Conservation (phyloP, 2,113 vertebrate species). For the Erythrolamprus reginae region DNA sequence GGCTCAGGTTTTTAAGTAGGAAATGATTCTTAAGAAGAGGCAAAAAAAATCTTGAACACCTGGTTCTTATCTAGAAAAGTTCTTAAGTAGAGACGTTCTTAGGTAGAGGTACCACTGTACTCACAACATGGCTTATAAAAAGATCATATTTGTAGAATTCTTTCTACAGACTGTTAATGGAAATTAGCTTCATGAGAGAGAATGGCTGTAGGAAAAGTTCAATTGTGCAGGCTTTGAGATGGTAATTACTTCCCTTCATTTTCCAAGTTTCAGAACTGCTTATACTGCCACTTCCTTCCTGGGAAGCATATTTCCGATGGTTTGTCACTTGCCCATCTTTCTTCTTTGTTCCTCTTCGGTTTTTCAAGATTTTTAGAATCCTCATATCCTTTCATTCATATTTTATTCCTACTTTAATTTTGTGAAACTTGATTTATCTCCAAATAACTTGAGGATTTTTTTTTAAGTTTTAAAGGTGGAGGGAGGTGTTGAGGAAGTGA, state of each 20-base stretch:
- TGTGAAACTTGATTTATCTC: background rate
- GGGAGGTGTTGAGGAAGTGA: background rate
- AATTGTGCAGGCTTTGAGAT: background rate
- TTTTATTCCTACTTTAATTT: background rate
- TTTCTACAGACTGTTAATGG: background rate
- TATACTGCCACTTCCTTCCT: background rate
- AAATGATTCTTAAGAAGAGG: too few species aligned
- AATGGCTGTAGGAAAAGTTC: background rate
- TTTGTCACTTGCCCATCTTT: background rate
- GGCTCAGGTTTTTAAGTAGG: too few species aligned
- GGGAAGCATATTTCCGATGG: background rate
- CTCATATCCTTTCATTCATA: background rate
- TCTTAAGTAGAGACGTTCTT: too few species aligned
- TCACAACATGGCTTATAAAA: background rate
- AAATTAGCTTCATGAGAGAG: background rate
- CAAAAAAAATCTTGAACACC: too few species aligned
- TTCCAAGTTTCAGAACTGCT: background rate
- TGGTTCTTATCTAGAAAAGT: too few species aligned
- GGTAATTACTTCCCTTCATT: background rate
- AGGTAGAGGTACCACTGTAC: too few species aligned
- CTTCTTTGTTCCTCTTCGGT: background rate
- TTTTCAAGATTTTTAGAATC: background rate
- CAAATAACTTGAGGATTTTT: background rate
- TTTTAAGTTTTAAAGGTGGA: background rate
- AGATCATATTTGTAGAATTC: background rate